These are phyloP conservation scores for Oscheius sp. DNA, from an alignment of 2,888 invertebrate genomes.

Conservation along the genomic window DNA sequence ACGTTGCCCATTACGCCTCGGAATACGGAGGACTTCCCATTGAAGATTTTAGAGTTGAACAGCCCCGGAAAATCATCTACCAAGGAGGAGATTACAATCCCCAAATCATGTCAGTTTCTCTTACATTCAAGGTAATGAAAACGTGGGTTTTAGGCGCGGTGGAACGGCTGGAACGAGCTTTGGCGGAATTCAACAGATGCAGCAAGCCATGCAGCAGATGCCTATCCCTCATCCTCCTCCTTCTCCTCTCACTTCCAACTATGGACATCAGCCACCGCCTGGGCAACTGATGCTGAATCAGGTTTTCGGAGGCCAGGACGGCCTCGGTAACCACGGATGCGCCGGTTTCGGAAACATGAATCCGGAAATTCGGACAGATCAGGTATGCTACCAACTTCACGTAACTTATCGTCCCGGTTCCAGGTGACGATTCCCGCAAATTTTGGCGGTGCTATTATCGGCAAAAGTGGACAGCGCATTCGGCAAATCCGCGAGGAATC, in stretches of 20 bases:
- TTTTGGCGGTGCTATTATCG: constrained; percentile 98
- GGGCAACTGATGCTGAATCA: too few relatives aligned
- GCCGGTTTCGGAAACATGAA: too few relatives aligned
- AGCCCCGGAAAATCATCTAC: constrained; percentile 9
- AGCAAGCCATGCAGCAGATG: too few relatives aligned
- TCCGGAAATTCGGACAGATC: too few relatives aligned
- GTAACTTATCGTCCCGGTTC: constrained; percentile 18
- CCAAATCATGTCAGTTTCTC: constrained; percentile 1
- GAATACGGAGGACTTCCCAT: constrained; percentile 89
- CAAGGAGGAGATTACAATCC: constrained; percentile 4
- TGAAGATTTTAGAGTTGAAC: constrained; percentile 15
- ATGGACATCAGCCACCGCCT: too few relatives aligned
- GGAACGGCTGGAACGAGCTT: constrained; percentile 3
- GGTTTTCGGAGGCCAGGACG: too few relatives aligned
- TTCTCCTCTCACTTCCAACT: too few relatives aligned
- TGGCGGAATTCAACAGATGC: not conserved
- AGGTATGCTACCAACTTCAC: too few relatives aligned
- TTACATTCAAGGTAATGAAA: not conserved
- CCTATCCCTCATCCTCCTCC: too few relatives aligned
- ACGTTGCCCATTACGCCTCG: constrained; percentile 90
- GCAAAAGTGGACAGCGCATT: constrained; percentile 95
- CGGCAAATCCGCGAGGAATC: constrained; percentile 93
- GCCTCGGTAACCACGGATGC: too few relatives aligned
- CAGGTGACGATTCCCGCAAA: constrained; percentile 99
- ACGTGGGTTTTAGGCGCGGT: constrained; percentile 1